Evolutionary conservation across 2,888 invertebrate species (phyloP), one percentile per base, ranked within the genome.

Genomic region (Ctena decussata): DNA sequence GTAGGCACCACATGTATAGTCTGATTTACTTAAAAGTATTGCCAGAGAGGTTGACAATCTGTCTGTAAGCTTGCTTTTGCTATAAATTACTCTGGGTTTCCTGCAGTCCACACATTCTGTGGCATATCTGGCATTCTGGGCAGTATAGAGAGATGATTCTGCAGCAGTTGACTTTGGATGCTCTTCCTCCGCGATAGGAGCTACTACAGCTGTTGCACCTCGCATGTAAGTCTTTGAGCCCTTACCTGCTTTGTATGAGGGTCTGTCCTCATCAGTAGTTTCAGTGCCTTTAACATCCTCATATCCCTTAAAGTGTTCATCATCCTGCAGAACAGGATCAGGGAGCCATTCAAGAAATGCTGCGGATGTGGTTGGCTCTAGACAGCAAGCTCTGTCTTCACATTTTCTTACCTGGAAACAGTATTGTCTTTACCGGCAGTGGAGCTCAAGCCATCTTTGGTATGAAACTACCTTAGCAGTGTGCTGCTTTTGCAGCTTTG

Each of bases 231-330:
- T 41, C 15, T 41, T 41, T 6, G 41, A 15, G 15, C 15, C 15
- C 15, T 15, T 41, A 41, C 41, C 15, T 41, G 41, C 41, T 15
- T 41, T 41, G 41, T 11, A 41, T 11, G 41, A 41, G 41, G 41
- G 41, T 41, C 82, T 77, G 37, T 71, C 77, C n/a, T 15, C 37
- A 37, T 82, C 77, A 46, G 77, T 57, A 0, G 82, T 82, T 21
- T 82, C 73, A 6, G n/a, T 44, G 5, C 27, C 35, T 30, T 71
- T 65, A 11, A 46, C 73, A 21, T 37, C 44, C 65, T 70, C 71
- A 77, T 72, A 82, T n/a, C 30, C 70, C 21, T 18, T 49, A 49
- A 21, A 82, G 24, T 82, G 77, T 24, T 30, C 44, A 41, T 82
- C 69, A 44, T 44, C 77, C 11, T 44, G 46, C n/a, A 77, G 27